phyloP scores from a whole-genome alignment of 2,113 vertebrate genomes.

The Hemibagrus wyckioides region DNA sequence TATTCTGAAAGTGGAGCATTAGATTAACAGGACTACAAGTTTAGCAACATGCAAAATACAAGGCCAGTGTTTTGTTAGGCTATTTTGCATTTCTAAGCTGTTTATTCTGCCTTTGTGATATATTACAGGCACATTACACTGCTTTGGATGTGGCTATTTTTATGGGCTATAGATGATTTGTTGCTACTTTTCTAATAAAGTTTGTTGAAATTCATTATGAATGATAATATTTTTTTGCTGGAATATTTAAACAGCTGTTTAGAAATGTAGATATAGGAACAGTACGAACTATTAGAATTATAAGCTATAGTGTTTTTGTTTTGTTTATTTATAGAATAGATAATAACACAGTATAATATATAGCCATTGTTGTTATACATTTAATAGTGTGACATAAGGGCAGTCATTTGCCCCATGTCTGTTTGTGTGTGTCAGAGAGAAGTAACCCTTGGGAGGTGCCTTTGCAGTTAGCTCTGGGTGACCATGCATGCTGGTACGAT shows the following conservation, averaged over 20 bases:
- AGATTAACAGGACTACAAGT: background rate
- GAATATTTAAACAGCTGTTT: background rate
- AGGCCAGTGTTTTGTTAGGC: background rate
- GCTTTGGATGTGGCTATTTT: background rate
- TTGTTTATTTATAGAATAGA: no score
- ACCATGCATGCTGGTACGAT: constrained; percentile 41
- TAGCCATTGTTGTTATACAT: no score
- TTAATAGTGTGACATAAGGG: background rate
- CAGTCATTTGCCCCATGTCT: background rate
- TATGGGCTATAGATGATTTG: background rate
- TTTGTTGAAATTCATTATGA: background rate
- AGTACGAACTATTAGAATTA: background rate
- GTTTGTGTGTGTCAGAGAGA: background rate
- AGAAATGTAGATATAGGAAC: background rate
- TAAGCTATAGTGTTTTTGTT: background rate
- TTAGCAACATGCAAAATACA: background rate
- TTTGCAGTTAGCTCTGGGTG: constrained; percentile 36
- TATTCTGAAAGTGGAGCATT: background rate
- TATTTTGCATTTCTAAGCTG: constrained; percentile 6
- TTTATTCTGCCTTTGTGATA: background rate
- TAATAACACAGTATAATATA: background rate
- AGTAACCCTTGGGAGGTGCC: constrained; percentile 5
- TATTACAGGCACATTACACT: constrained; percentile 6
- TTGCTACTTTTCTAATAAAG: background rate
- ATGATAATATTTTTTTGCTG: background rate